These are phyloP conservation scores for Pocillopora grandis DNA, from an alignment of 92 coral and sea anemone species.

Conservation along the genomic window DNA sequence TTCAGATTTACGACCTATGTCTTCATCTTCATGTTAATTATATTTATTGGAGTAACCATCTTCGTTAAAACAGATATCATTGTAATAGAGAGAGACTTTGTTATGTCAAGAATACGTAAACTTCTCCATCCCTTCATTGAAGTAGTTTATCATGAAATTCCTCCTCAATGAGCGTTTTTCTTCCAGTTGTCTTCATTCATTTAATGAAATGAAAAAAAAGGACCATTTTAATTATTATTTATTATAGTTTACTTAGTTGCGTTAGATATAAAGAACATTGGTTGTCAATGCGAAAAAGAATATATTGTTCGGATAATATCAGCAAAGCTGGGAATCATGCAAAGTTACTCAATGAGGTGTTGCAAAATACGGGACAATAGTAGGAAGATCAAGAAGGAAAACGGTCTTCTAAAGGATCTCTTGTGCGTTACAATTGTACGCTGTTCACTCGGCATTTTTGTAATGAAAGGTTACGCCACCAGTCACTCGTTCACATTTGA, in stretches of 20 bases:
- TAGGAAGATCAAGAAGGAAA: too few relatives aligned
- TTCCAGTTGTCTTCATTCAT: neutral
- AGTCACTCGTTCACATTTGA: too few relatives aligned
- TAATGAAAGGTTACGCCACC: too few relatives aligned
- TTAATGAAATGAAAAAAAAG: neutral
- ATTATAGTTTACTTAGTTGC: neutral
- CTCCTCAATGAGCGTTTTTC: constrained; percentile 24
- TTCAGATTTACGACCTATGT: constrained; percentile 45
- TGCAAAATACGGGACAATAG: neutral
- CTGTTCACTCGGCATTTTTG: neutral
- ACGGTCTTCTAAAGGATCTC: too few relatives aligned
- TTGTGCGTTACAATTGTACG: too few relatives aligned
- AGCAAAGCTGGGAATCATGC: constrained; percentile 28
- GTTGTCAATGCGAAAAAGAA: constrained; percentile 10
- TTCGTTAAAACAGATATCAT: constrained; percentile 8
- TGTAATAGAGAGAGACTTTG: constrained; percentile 33
- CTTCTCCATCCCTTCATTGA: constrained; percentile 52
- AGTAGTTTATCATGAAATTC: constrained; percentile 28
- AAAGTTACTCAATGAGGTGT: constrained; percentile 1
- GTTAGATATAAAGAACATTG: neutral
- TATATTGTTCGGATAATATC: neutral
- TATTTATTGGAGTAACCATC: constrained; percentile 33
- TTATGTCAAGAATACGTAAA: constrained; percentile 30
- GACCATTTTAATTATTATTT: constrained; percentile 14
- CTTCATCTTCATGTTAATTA: constrained; percentile 29